phyloP scores from a whole-genome alignment of 2,113 vertebrate genomes.

The Rhodinocichla rosea region DNA sequence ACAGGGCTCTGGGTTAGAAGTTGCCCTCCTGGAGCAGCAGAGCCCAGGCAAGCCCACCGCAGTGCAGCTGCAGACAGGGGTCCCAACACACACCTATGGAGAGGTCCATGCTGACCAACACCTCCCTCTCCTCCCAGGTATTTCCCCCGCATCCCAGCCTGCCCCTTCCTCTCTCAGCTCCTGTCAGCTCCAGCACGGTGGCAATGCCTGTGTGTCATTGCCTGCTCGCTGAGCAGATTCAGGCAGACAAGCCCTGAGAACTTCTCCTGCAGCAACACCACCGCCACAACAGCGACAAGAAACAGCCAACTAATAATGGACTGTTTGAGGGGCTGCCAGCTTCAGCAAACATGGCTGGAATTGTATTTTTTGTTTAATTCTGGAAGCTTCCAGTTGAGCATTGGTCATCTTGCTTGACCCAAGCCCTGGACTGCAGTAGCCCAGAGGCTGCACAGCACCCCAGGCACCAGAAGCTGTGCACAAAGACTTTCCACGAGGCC shows the following conservation, averaged over 20 bases:
- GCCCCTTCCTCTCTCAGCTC: background rate
- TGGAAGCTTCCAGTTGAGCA: background rate
- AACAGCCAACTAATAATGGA: background rate
- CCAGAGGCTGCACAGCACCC: no score
- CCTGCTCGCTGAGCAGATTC: background rate
- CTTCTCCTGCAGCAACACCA: background rate
- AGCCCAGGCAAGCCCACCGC: accelerated
- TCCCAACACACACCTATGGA: accelerated
- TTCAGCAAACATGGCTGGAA: background rate
- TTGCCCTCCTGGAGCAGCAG: background rate
- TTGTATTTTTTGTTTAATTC: background rate
- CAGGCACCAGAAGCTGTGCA: background rate
- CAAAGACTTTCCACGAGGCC: accelerated
- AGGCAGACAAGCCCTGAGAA: background rate
- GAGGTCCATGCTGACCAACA: background rate
- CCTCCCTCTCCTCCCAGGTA: background rate
- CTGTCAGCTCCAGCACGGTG: background rate
- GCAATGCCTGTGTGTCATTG: accelerated
- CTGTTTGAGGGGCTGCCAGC: background rate
- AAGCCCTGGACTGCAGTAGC: background rate
- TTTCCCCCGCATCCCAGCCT: background rate
- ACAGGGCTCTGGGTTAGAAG: no score
- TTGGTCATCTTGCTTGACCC: background rate
- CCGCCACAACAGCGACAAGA: background rate
- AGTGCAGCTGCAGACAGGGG: accelerated